Evolutionary conservation across 2,113 vertebrate genomes (phyloP), one percentile per base, ranked within the genome.

Genomic region (Cricetomys ansorgei): DNA sequence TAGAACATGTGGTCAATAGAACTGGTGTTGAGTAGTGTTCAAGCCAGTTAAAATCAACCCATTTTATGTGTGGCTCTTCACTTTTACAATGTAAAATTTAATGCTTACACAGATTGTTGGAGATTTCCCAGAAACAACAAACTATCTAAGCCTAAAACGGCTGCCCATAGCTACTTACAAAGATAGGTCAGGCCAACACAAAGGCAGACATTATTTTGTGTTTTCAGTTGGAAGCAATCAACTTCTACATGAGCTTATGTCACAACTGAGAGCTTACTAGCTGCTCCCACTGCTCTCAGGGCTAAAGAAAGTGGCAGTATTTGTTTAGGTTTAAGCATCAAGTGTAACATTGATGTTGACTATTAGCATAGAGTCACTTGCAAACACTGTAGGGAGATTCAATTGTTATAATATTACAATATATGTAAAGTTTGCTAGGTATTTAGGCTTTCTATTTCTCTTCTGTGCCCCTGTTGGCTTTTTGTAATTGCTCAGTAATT

Each of bases 171-270:
- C n/a, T 81, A 23, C 37, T 95, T 73, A 64, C 3, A 25, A 25
- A 73, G 70, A 64, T 69, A 88, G 2, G 69, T 76, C n/a, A 91
- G 55, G 40, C 69, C 23, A 89, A 59, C 1, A 62, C 7, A 31
- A 76, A 83, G 27, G 62, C 45, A 29, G 73, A 85, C 75, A 69
- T 37, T 84, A 9, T 27, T 57, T 62, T 37, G 65, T 57, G 19
- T 87, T 69, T 92, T 93, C 67, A 67, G 16, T 85, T 96, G 88
- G 81, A 94, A 91, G 37, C 21, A 86, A 67, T 93, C 77, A 69
- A 5, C 34, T 83, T 88, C 91, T 37, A 80, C 95, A 79, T 37
- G 64, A 62, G 5, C 34, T 94, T 70, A 9, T 57, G 62, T 89
- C 17, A 79, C 65, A 86, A 92, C 59, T n/a, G 57, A 40, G 48